Evolutionary conservation across 2,888 invertebrate genomes (phyloP).

Genomic region (Parnassius smintheus): DNA sequence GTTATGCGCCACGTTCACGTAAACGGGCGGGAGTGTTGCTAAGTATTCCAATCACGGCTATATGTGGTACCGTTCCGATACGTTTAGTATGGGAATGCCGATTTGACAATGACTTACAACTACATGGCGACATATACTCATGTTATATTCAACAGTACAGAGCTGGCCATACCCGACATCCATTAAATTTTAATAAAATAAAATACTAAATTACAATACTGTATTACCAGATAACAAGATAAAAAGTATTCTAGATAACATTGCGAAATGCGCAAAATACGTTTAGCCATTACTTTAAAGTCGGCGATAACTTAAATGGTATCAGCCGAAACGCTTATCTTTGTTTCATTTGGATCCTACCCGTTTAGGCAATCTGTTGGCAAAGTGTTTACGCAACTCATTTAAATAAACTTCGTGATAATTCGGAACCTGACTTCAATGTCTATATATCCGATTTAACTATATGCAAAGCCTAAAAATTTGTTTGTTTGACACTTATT

Average conservation of each 20-base stretch:
- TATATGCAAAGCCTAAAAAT: neutral
- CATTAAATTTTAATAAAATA: neutral
- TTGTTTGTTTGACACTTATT: slow-evolving; percentile 1
- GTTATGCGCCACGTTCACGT: slow-evolving; percentile 15
- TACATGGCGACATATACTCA: slow-evolving; percentile 28
- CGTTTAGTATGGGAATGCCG: slow-evolving; percentile 29
- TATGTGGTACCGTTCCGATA: slow-evolving; percentile 28
- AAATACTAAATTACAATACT: neutral
- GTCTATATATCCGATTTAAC: neutral
- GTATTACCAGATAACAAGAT: slow-evolving; percentile 1
- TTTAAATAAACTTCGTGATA: slow-evolving; percentile 9
- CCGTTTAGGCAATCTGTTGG: slow-evolving; percentile 17
- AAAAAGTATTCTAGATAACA: slow-evolving; percentile 1
- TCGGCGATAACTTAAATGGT: slow-evolving; percentile 16
- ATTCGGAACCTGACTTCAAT: slow-evolving; percentile 1
- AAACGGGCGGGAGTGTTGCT: slow-evolving; percentile 30
- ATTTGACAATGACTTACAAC: slow-evolving; percentile 32
- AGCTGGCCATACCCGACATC: slow-evolving; percentile 1
- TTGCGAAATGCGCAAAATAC: slow-evolving; percentile 16
- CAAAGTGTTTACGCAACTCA: slow-evolving; percentile 6
- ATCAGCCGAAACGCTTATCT: slow-evolving; percentile 20
- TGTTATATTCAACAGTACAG: slow-evolving; percentile 28
- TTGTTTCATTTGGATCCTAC: slow-evolving; percentile 18
- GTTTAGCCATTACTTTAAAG: slow-evolving; percentile 14
- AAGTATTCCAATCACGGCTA: slow-evolving; percentile 30